Evolutionary conservation across 1,140 invertebrate genomes (phyloP), one percentile per base, ranked within the genome.

Genomic region (Alviniconcha marisindica): DNA sequence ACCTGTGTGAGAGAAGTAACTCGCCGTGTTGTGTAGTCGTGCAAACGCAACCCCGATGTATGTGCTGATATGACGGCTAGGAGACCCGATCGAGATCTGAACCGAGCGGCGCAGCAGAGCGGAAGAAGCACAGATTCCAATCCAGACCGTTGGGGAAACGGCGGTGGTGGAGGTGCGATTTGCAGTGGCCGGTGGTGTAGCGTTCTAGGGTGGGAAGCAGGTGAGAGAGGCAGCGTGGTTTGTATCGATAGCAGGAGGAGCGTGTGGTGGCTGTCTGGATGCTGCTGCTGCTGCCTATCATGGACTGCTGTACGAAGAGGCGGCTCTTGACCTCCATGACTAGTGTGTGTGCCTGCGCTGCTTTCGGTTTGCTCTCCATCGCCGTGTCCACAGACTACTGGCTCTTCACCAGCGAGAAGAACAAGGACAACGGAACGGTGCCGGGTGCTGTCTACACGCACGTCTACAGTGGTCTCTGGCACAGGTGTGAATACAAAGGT

Each of bases 301-400:
- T 92, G 91, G 91, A 91, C 88, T 91, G 89, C 87, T 93, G 92
- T 87, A 89, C 86, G 60, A 92, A 91, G 84, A 91, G 90, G 74
- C 88, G 89, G 66, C 69, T 92, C 51, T 88, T 92, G 63, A 92
- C 90, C 84, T 87, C 92, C 51, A 91, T 90, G 90, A 93, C 92
- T 44, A 92, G 92, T 87, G 87, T 89, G 31, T 92, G 91, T 87
- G 91, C 91, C 28, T 91, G 91, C 86, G 91, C 92, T 24, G 92
- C 92, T 21, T 93, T 93, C 79, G 91, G 90, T 60, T 87, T 92
- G 76, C 91, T 93, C 24, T 90, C 90, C 66, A 93, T 93, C 28
- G 90, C 91, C 33, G 91, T 93, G 18, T 88, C 91, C 69, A 93
- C 92, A 33, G 92, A 93, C 83, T 92, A 92, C 85, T 93, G 92